phyloP scores from a whole-genome alignment of 2,113 vertebrate genomes.

The Tursiops truncatus region DNA sequence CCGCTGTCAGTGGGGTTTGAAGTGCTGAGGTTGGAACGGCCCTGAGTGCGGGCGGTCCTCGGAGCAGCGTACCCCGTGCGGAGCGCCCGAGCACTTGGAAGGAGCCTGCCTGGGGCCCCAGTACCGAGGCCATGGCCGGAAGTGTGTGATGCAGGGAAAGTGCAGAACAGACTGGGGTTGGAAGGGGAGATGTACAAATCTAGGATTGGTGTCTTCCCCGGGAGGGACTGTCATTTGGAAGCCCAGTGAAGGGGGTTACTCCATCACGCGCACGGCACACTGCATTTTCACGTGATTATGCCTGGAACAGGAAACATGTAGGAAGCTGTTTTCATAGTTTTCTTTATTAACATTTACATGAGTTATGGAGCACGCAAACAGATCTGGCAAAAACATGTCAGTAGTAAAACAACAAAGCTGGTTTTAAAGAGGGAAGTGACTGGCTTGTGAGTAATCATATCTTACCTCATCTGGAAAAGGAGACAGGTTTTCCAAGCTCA shows the following conservation, averaged over 20 bases:
- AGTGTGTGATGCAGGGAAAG: not conserved
- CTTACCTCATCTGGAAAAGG: not conserved
- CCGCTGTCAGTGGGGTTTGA: accelerated
- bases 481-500: not conserved
- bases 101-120: not conserved
- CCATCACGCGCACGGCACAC: accelerated
- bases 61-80: not conserved
- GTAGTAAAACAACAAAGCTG: not conserved
- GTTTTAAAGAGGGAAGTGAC: not conserved
- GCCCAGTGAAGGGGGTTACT: not conserved
- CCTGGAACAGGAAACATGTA: not conserved
- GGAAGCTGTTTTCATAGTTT: not conserved
- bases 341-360: not conserved
- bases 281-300: not conserved
- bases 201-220: not conserved
- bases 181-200: not conserved
- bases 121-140: accelerated
- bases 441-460: not conserved
- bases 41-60: accelerated
- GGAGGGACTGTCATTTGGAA: not conserved
- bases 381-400: not conserved
- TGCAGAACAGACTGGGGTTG: not conserved
- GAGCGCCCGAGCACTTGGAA: too few relatives aligned
- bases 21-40: accelerated
- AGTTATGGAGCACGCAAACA: not conserved